Evolutionary conservation across 2,797 vertebrate species (phyloP), one percentile per base, ranked within the genome.

Genomic region (Distichodus sexfasciatus): DNA sequence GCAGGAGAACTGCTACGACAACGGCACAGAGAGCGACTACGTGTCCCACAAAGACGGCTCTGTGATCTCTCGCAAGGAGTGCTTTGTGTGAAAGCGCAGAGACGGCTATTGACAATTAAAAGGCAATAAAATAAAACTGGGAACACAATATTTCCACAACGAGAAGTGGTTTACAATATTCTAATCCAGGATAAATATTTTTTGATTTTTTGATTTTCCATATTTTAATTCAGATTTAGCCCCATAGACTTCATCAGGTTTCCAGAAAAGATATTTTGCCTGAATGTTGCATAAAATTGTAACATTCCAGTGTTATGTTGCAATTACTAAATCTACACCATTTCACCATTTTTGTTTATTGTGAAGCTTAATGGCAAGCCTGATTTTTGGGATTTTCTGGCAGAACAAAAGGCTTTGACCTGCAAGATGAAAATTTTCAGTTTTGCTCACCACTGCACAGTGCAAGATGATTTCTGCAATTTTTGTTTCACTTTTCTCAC

Each of bases 11-110:
- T 93, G 90, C 83, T 96, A 90, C 2, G 92, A 97, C 67, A 94
- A 95, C 43, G 93, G 95, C 61, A 95, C 91, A 73, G 96, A 97
- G 88, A 92, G 95, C 89, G 96, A 98, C 83, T 96, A 96, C 58
- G 96, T 98, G 81, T 96, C 97, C 76, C 95, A 99, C 85, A 89
- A 96, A 89, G 96, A 98, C 75, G 96, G 96, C 44, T 97, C 96
- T 3, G 95, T 99, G 84, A 98, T 99, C 88, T 98, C 97, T 69
- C 94, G 97, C 85, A 94, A 94, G 83, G 97, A 99, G 90, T 98
- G 97, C 96, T 98, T 98, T 83, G 96, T 99, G 83, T 99, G 93
- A 92, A 76, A 40, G 53, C 23, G 17, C 21, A 55, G 19, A 69
- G 55, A 65, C 62, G 61, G 76, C 75, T 21, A 31, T 54, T 60